Evolutionary conservation across 2,888 invertebrate species (phyloP).

Genomic region (Plutella xylostella): DNA sequence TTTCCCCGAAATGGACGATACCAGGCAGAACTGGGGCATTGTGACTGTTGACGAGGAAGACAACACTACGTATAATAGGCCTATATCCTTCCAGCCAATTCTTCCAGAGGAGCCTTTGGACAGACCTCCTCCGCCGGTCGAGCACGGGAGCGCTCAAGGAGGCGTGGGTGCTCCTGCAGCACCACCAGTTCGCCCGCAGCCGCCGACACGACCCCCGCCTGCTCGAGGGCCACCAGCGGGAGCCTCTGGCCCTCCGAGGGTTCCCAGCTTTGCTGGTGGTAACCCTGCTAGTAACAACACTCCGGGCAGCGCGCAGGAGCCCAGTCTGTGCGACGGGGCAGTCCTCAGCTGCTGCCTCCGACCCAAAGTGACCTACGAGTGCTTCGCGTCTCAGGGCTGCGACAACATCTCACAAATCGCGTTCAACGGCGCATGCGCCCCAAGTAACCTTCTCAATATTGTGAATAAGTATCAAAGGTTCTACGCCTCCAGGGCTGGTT

Average conservation of each 20-base stretch:
- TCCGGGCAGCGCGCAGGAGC: constrained; percentile 9
- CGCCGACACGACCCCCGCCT: constrained; percentile 51
- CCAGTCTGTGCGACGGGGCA: constrained; percentile 40
- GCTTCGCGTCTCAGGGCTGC: constrained; percentile 42
- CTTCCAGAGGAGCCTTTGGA: constrained; percentile 23
- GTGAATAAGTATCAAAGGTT: constrained; percentile 36
- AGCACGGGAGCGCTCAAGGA: constrained; percentile 36
- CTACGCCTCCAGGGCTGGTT: constrained; percentile 32
- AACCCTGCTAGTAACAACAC: not conserved
- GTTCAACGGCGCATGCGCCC: constrained; percentile 33
- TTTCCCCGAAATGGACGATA: constrained; percentile 35
- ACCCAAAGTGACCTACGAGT: constrained; percentile 32
- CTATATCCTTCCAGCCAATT: constrained; percentile 43
- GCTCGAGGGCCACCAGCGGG: constrained; percentile 6
- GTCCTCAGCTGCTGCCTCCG: constrained; percentile 46
- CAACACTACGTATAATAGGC: constrained; percentile 32
- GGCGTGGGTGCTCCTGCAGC: constrained; percentile 14
- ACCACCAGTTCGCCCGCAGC: not conserved
- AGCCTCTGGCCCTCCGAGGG: not conserved
- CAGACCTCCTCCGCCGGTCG: constrained; percentile 28
- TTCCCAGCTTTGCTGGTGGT: too few species aligned
- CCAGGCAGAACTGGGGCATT: constrained; percentile 42
- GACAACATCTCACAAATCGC: constrained; percentile 52
- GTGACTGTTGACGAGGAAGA: constrained; percentile 21
- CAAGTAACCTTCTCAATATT: constrained; percentile 30